These are phyloP conservation scores for Penaeus japonicus DNA, from an alignment of 1,140 invertebrate species.

Conservation along the genomic window DNA sequence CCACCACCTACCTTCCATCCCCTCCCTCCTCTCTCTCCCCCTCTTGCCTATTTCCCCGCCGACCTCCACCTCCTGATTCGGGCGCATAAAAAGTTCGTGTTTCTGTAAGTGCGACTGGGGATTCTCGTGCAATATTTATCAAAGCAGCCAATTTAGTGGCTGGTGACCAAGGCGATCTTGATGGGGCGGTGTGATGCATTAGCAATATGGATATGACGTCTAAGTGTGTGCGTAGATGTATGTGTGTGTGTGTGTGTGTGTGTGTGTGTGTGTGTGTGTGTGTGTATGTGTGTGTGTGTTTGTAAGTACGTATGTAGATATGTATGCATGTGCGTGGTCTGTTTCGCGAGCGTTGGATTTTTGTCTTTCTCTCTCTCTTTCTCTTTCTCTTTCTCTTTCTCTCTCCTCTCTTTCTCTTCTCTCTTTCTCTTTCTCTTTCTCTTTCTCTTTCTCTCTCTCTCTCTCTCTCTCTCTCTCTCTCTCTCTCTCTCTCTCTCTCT, in stretches of 20 bases:
- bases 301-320: background rate
- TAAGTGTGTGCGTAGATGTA: background rate
- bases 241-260: background rate
- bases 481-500: background rate
- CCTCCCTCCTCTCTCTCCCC: background rate
- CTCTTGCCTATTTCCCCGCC: background rate
- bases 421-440: background rate
- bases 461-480: conserved; percentile 1
- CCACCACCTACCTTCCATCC: background rate
- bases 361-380: background rate
- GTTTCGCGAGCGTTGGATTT: too few relatives aligned
- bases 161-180: background rate
- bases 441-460: background rate
- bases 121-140: too few relatives aligned
- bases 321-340: too few relatives aligned
- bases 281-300: background rate
- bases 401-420: background rate
- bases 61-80: background rate
- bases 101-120: too few relatives aligned
- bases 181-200: background rate
- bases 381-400: background rate
- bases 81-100: background rate
- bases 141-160: too few relatives aligned
- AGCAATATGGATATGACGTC: background rate
- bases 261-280: background rate